A percentile compares a stretch with the other conserved stretches of the same genome.
phyloP scores from a whole-genome alignment of 2,113 vertebrate genomes.

The Rhadina sibilatrix region DNA sequence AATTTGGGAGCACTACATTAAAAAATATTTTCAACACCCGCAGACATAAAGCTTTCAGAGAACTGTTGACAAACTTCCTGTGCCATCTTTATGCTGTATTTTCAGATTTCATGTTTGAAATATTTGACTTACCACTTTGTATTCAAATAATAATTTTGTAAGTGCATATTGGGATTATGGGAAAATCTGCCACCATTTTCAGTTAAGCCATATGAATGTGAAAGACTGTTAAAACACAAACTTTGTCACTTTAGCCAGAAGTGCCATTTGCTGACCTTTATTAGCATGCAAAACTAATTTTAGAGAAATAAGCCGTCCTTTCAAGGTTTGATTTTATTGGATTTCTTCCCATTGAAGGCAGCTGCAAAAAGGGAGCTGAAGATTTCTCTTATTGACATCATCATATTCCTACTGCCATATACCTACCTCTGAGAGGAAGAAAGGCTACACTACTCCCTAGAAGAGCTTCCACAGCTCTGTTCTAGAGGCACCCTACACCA shows the following conservation, averaged over 20 bases:
- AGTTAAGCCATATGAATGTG: neutral
- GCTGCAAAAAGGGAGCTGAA: neutral
- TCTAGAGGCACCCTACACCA: neutral
- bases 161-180: neutral
- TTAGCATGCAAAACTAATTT: neutral
- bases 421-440: neutral
- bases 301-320: neutral
- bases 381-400: neutral
- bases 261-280: conserved; percentile 28
- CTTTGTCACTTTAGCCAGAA: conserved; percentile 38
- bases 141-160: neutral
- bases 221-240: neutral
- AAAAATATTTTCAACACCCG: neutral
- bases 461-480: neutral
- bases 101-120: neutral
- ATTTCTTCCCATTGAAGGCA: neutral
- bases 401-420: neutral
- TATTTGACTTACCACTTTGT: neutral
- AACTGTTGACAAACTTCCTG: neutral
- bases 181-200: neutral
- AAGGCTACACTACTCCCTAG: neutral
- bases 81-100: neutral
- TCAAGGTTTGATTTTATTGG: neutral
- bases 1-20: neutral
- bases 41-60: neutral